These are phyloP conservation scores for Pseudachorutes palmiensis DNA, from an alignment of 1,140 invertebrate genomes.

Conservation along the genomic window DNA sequence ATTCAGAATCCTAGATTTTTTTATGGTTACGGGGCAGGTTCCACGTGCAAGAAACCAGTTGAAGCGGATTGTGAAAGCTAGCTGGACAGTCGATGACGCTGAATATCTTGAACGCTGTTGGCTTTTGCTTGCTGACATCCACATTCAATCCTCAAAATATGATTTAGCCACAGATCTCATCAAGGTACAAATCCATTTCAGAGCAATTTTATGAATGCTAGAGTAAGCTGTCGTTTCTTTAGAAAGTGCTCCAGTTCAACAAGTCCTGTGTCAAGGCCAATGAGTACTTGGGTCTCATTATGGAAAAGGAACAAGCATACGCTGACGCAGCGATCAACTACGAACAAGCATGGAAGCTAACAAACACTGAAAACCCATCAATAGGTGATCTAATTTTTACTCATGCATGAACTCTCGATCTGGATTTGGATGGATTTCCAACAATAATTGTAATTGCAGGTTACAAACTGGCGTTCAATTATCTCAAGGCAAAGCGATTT, in stretches of 20 bases:
- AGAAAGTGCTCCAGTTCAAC: conserved; percentile 74
- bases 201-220: background rate
- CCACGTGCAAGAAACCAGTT: conserved; percentile 84
- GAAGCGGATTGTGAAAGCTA: conserved; percentile 75
- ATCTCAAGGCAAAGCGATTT: conserved; percentile 81
- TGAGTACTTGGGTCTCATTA: conserved; percentile 75
- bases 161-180: conserved; percentile 79
- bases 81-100: conserved; percentile 89
- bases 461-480: conserved; percentile 57
- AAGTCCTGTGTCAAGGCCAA: conserved; percentile 83
- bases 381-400: conserved; percentile 48
- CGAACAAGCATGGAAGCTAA: conserved; percentile 72
- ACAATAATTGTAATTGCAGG: too few relatives aligned
- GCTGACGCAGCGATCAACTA: conserved; percentile 76
- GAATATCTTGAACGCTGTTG: conserved; percentile 92
- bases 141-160: conserved; percentile 76
- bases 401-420: background rate
- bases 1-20: too few relatives aligned
- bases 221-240: conserved; percentile 3
- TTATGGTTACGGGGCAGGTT: too few relatives aligned
- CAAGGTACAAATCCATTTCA: conserved; percentile 41
- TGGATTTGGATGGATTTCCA: too few relatives aligned
- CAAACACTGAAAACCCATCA: conserved; percentile 66
- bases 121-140: conserved; percentile 84
- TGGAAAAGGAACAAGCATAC: conserved; percentile 88